These are phyloP conservation scores for Lepidonotus clava DNA, from an alignment of 2,888 invertebrate species.

Conservation along the genomic window DNA sequence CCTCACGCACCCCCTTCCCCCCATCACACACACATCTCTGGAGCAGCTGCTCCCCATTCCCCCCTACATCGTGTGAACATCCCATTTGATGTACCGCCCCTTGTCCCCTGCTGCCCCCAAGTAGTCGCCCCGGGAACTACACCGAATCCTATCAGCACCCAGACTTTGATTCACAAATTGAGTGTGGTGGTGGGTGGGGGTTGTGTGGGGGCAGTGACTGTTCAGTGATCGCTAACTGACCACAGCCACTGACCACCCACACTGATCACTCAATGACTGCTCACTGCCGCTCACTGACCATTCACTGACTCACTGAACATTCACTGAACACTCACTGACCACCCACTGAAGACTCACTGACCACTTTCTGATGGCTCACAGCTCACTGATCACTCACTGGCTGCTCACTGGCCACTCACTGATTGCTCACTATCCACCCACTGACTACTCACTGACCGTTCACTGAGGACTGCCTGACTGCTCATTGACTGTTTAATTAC, in stretches of 20 bases:
- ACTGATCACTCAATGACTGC: too few species aligned
- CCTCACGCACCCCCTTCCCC: background rate
- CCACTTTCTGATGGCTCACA: background rate
- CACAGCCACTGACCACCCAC: background rate
- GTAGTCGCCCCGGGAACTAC: background rate
- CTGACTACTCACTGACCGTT: too few species aligned
- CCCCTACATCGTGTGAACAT: background rate
- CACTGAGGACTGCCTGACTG: too few species aligned
- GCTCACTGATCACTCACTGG: too few species aligned
- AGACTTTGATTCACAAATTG: constrained; percentile 32
- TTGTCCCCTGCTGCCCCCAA: background rate
- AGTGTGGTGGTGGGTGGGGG: background rate
- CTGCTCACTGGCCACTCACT: too few species aligned
- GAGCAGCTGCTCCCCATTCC: background rate
- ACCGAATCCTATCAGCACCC: constrained; percentile 12
- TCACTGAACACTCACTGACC: too few species aligned
- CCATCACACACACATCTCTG: background rate
- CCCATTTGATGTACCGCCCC: background rate
- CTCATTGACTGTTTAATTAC: too few species aligned
- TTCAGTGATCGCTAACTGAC: background rate
- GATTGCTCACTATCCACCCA: too few species aligned
- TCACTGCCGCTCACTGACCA: too few species aligned
- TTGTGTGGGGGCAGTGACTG: background rate
- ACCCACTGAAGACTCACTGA: background rate
- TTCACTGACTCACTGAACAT: too few species aligned